Conservation (phyloP, 2,888 invertebrate genomes). For the Nemapogon koenigi region DNA sequence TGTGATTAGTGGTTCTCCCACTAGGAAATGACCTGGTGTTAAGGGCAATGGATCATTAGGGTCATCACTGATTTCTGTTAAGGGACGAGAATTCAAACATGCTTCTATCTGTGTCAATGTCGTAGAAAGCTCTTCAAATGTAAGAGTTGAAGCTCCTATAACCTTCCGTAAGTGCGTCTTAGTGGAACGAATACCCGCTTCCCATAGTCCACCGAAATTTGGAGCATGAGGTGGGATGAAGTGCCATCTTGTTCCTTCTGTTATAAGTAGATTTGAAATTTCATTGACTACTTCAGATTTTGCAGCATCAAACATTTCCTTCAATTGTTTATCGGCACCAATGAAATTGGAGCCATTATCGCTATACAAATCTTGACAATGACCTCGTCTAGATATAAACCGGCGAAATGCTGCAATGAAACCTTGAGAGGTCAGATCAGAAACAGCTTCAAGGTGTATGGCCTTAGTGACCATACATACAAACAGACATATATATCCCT, state of each 20-base stretch:
- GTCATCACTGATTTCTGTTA: constrained; percentile 13
- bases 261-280: constrained; percentile 9
- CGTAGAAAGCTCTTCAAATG: constrained; percentile 17
- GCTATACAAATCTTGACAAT: constrained; percentile 14
- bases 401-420: constrained; percentile 20
- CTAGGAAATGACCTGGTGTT: constrained; percentile 18
- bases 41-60: constrained; percentile 17
- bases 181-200: constrained; percentile 18
- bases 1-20: constrained; percentile 18
- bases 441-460: constrained; percentile 23
- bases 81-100: constrained; percentile 18
- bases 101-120: constrained; percentile 17
- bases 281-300: not conserved
- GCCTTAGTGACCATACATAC: constrained; percentile 20
- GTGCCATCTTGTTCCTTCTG: constrained; percentile 18
- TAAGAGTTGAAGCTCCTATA: constrained; percentile 13
- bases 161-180: constrained; percentile 18
- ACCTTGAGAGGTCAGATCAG: constrained; percentile 21
- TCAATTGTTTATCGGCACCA: constrained; percentile 14
- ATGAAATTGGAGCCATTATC: constrained; percentile 20
- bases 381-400: constrained; percentile 15
- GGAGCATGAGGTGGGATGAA: constrained; percentile 18
- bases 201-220: constrained; percentile 20
- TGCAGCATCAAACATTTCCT: not conserved
- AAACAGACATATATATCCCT: constrained; percentile 15